Conservation (phyloP, 2,888 invertebrate genomes). For the Parasteatoda lunata region DNA sequence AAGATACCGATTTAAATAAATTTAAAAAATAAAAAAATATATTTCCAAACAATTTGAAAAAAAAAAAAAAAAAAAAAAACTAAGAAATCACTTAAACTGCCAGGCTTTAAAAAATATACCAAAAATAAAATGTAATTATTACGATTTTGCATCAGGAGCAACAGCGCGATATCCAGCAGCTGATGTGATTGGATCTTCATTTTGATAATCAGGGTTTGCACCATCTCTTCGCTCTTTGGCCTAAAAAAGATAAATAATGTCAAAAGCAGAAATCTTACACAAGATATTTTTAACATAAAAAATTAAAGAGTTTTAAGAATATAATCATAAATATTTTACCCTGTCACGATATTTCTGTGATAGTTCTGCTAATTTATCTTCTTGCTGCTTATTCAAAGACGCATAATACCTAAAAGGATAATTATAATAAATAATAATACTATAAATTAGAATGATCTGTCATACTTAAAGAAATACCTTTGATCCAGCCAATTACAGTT, state of each 20-base stretch:
- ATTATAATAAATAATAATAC: neutral
- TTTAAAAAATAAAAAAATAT: too few species aligned
- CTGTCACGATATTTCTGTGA: conserved; percentile 94
- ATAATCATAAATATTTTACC: conserved; percentile 64
- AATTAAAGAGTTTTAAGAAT: neutral
- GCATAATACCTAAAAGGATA: conserved; percentile 84
- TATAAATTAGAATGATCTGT: neutral
- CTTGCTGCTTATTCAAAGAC: conserved; percentile 93
- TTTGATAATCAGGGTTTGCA: conserved; percentile 83
- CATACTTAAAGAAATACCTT: neutral
- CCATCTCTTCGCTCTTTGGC: conserved; percentile 94
- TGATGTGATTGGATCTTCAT: conserved; percentile 85
- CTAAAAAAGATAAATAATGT: conserved; percentile 58
- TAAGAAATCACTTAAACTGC: neutral
- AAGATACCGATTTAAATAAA: too few species aligned
- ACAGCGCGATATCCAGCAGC: conserved; percentile 93
- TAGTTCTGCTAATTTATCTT: conserved; percentile 93
- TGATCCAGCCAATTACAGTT: too few species aligned
- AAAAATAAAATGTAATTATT: conserved; percentile 72
- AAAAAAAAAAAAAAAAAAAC: neutral
- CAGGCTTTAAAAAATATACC: neutral
- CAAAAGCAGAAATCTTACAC: neutral
- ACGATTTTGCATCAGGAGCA: conserved; percentile 95
- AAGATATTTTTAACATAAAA: neutral
- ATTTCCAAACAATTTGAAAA: neutral